phyloP scores from a whole-genome alignment of 2,113 vertebrate genomes.

The Pyxicephalus adspersus region DNA sequence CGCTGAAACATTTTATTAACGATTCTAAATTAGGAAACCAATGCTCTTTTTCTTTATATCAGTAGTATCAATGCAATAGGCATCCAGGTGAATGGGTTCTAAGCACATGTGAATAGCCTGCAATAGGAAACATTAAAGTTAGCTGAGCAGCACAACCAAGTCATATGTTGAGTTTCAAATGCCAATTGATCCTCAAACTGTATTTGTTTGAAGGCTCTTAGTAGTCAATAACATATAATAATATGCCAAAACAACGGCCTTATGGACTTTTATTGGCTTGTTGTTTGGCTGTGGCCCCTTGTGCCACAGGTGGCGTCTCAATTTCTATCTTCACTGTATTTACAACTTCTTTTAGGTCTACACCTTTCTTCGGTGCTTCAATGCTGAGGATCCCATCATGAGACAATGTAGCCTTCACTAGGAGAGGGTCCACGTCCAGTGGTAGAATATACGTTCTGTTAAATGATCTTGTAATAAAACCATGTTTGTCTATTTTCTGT shows the following conservation, averaged over 20 bases:
- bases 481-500: constrained; percentile 80
- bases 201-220: too few relatives aligned
- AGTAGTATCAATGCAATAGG: too few relatives aligned
- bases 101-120: too few relatives aligned
- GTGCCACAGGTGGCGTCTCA: constrained; percentile 59
- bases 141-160: too few relatives aligned
- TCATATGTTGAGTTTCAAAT: too few relatives aligned
- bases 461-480: constrained; percentile 82
- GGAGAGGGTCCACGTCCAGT: constrained; percentile 79
- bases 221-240: background rate
- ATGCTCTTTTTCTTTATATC: too few relatives aligned
- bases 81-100: too few relatives aligned
- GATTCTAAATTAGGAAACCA: too few relatives aligned
- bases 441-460: constrained; percentile 86
- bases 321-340: constrained; percentile 73
- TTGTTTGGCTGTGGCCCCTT: constrained; percentile 57
- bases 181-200: too few relatives aligned
- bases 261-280: constrained; percentile 29
- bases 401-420: constrained; percentile 77
- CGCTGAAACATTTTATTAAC: too few relatives aligned
- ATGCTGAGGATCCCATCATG: constrained; percentile 83
- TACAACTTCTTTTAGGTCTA: constrained; percentile 70
- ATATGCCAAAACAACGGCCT: background rate
- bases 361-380: constrained; percentile 75
- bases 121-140: too few relatives aligned